phyloP scores from a whole-genome alignment of 2,888 invertebrate species.

The Latheticus oryzae region DNA sequence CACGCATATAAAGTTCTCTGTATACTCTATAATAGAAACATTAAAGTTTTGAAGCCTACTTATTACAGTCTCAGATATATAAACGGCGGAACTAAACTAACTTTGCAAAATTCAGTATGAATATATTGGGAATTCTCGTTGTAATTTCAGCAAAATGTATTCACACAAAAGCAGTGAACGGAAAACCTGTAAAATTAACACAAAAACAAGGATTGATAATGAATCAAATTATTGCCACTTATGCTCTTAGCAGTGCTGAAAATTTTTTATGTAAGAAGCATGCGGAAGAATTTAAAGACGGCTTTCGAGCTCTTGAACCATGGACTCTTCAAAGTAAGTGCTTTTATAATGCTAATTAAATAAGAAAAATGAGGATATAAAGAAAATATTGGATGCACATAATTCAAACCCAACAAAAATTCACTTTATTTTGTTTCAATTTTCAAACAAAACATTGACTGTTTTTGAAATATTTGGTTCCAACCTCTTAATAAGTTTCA shows the following conservation, averaged over 20 bases:
- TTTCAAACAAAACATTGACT: conserved; percentile 26
- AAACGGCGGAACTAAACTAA: conserved; percentile 30
- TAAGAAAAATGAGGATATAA: conserved; percentile 13
- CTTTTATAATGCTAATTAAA: conserved; percentile 11
- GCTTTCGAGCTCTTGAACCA: conserved; percentile 56
- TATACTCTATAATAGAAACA: conserved; percentile 27
- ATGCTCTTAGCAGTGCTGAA: conserved; percentile 50
- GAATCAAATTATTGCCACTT: conserved; percentile 58
- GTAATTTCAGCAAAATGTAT: conserved; percentile 14
- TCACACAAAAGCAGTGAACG: conserved; percentile 36
- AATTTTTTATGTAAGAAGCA: conserved; percentile 55
- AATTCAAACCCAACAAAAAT: too few relatives aligned
- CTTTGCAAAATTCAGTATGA: too few relatives aligned
- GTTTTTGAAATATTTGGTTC: conserved; percentile 18
- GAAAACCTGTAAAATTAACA: conserved; percentile 52
- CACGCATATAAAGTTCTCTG: conserved; percentile 30
- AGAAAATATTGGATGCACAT: conserved; percentile 14
- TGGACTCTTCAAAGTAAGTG: conserved; percentile 60
- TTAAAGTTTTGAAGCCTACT: conserved; percentile 37
- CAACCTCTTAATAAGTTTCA: conserved; percentile 1
- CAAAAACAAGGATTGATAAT: conserved; percentile 57
- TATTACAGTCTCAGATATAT: conserved; percentile 30
- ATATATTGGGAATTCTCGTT: conserved; percentile 13
- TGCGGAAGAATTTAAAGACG: conserved; percentile 54
- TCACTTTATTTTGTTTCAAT: conserved; percentile 32